These are phyloP conservation scores for Anguilla megastoma DNA, from an alignment of 2,797 vertebrate species.

Conservation along the genomic window DNA sequence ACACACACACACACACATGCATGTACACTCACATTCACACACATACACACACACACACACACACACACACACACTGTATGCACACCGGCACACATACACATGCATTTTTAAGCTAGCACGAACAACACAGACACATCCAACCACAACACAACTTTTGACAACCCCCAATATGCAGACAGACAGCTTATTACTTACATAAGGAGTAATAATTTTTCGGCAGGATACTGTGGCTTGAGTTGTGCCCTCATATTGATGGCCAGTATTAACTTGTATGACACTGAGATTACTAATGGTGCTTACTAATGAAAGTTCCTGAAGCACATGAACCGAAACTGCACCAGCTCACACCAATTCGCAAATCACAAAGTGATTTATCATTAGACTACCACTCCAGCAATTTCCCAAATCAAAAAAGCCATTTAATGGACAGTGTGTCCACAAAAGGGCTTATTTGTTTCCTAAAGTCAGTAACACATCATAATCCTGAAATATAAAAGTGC, in stretches of 20 bases:
- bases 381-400: not conserved
- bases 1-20: constrained; percentile 4
- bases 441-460: not conserved
- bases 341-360: not conserved
- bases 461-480: not conserved
- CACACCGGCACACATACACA: not conserved
- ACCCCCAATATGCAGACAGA: constrained; percentile 31
- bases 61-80: too few relatives aligned
- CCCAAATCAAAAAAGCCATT: not conserved
- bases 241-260: not conserved
- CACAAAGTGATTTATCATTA: not conserved
- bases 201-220: not conserved
- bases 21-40: too few relatives aligned
- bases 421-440: not conserved
- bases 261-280: not conserved
- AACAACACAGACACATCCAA: constrained; percentile 1
- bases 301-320: not conserved
- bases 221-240: not conserved
- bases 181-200: not conserved
- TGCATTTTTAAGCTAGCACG: constrained; percentile 12
- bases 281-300: not conserved
- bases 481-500: not conserved
- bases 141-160: not conserved
- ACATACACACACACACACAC: too few relatives aligned
- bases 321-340: not conserved